Evolutionary conservation across 2,888 invertebrate genomes (phyloP).

Genomic region (Zeuzera pyrina): DNA sequence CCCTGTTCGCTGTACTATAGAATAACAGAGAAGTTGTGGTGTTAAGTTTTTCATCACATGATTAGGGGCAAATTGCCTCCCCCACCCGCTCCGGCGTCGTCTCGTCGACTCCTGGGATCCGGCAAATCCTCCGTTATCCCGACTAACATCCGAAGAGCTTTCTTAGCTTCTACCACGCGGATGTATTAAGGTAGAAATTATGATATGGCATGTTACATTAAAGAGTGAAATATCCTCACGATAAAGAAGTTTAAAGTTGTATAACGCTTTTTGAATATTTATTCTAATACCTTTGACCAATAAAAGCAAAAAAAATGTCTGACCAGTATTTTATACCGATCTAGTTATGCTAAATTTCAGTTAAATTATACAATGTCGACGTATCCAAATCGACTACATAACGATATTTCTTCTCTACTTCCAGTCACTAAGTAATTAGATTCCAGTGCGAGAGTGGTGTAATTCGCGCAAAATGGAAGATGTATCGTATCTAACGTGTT

Average conservation of each 20-base stretch:
- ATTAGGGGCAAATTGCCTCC: constrained; percentile 55
- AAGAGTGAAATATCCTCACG: no score
- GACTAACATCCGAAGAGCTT: constrained; percentile 34
- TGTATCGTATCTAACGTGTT: constrained; percentile 50
- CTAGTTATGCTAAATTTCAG: no score
- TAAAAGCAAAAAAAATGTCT: no score
- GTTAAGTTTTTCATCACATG: constrained; percentile 68
- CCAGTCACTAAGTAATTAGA: constrained; percentile 48
- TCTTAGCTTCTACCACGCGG: constrained; percentile 21
- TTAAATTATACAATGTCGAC: no score
- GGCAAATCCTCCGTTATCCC: constrained; percentile 53
- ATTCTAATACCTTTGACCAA: no score
- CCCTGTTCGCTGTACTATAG: no score
- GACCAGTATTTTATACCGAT: no score
- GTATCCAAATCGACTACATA: no score
- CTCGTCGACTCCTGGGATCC: constrained; percentile 31
- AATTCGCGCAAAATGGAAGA: constrained; percentile 63
- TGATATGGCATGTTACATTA: constrained; percentile 27
- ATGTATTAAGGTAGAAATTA: constrained; percentile 12
- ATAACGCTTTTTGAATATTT: no score
- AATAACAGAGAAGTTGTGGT: constrained; percentile 21
- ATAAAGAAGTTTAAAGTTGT: no score
- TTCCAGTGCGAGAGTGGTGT: constrained; percentile 57
- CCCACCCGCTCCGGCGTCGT: constrained; percentile 16
- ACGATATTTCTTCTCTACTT: constrained; percentile 25